These are phyloP conservation scores for Hirtodrosophila trivittata DNA, from an alignment of 2,888 invertebrate species.

Conservation along the genomic window DNA sequence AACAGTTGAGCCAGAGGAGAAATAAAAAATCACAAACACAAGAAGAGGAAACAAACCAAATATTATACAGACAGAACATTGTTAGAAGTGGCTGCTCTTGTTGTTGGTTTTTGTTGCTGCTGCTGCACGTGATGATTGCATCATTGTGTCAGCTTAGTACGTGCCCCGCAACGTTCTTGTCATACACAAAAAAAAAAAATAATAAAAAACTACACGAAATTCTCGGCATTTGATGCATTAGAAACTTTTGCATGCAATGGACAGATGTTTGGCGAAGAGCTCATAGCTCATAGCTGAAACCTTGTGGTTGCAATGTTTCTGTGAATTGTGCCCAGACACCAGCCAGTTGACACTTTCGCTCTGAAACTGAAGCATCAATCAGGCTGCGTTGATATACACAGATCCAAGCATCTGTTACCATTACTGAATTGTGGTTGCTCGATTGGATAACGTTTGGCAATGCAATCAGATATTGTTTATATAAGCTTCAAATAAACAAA, in stretches of 20 bases:
- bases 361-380: slow-evolving; percentile 19
- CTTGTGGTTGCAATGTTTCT: slow-evolving; percentile 31
- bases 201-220: slow-evolving; percentile 76
- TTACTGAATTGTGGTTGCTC: slow-evolving; percentile 25
- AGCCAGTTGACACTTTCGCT: slow-evolving; percentile 55
- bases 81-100: slow-evolving; percentile 41
- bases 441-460: background rate
- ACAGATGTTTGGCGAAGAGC: slow-evolving; percentile 45
- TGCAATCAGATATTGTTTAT: no score
- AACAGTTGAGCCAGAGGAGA: no score
- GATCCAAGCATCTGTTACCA: slow-evolving; percentile 21
- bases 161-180: slow-evolving; percentile 74
- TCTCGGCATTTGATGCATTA: slow-evolving; percentile 65
- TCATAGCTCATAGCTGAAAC: slow-evolving; percentile 23
- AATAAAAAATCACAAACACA: no score
- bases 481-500: no score
- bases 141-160: slow-evolving; percentile 82
- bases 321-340: slow-evolving; percentile 15
- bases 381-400: no score
- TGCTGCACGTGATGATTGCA: slow-evolving; percentile 81
- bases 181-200: slow-evolving; percentile 48
- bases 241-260: slow-evolving; percentile 60
- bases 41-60: slow-evolving; percentile 12
- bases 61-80: slow-evolving; percentile 34
- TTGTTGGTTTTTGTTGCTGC: no score